Evolutionary conservation across 2,888 invertebrate genomes (phyloP).

Genomic region (Empis livida): DNA sequence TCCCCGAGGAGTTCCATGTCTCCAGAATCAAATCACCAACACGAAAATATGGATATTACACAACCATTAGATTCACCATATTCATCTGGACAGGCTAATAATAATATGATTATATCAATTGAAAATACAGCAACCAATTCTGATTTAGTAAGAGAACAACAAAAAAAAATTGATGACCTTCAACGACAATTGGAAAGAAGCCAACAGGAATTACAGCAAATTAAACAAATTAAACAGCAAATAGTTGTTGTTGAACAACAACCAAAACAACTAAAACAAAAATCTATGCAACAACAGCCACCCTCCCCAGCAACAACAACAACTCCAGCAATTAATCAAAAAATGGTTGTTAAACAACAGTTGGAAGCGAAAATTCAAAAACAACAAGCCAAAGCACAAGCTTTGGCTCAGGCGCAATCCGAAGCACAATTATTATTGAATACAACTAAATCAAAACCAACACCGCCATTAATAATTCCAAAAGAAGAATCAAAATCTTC

Average conservation of each 20-base stretch:
- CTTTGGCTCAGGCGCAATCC: slow-evolving; percentile 37
- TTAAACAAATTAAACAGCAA: slow-evolving; percentile 45
- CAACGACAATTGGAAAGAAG: slow-evolving; percentile 69
- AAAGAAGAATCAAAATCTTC: slow-evolving; percentile 38
- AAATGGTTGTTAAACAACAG: slow-evolving; percentile 47
- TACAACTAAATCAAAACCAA: slow-evolving; percentile 22
- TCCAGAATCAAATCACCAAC: slow-evolving; percentile 16
- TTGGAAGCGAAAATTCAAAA: slow-evolving; percentile 58
- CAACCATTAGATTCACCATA: slow-evolving; percentile 31
- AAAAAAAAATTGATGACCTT: slow-evolving; percentile 75
- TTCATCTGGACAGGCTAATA: background rate
- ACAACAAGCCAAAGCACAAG: slow-evolving; percentile 26
- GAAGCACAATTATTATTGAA: background rate
- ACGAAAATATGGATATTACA: slow-evolving; percentile 34
- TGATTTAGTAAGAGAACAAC: slow-evolving; percentile 71
- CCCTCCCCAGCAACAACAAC: slow-evolving; percentile 14
- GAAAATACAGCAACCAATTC: slow-evolving; percentile 38
- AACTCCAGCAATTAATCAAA: slow-evolving; percentile 31
- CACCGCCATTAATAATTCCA: slow-evolving; percentile 44
- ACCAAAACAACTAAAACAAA: background rate
- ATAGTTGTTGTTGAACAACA: slow-evolving; percentile 19
- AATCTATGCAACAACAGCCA: slow-evolving; percentile 25
- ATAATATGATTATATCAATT: too few relatives aligned
- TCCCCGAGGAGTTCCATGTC: slow-evolving; percentile 21
- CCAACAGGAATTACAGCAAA: slow-evolving; percentile 60